Base-by-base conservation (phyloP, 2,888 invertebrate genomes). In the Chromoteleia sp. region DNA sequence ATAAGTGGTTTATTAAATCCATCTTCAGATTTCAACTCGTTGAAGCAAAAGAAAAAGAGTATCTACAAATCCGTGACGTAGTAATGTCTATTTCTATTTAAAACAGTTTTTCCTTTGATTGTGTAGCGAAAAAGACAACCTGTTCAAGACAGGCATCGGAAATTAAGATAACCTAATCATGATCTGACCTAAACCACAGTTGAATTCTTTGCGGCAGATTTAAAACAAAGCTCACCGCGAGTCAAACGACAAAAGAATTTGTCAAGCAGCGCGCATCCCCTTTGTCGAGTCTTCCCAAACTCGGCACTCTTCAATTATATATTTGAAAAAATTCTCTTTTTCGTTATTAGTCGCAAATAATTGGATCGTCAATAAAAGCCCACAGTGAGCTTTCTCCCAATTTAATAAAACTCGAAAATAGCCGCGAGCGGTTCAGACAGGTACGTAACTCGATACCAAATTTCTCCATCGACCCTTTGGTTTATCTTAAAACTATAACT, bases 401-500 rank as follows among this genome's bases (percentile, higher is more conserved):
- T 71, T 71, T 48, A 61, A 71, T 71, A 71, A 61, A 59, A 19
- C 43, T 41, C 19, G 29, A 52, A 71, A 71, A 71, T 52, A 71
- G 41, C 52, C 61, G 25, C 41, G 19, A 71, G 52, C 52, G 41
- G 15, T 48, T 50, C 25, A 36, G 50, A 50, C 25, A 58, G 59
- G 58, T 70, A 48, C 21, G 48, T 48, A 70, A 48, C 29, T 48
- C 48, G 70, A 41, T 58, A 56, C 36, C 58, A 48, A 33, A 67
- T 29, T 70, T 50, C 59, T 50, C n/a, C n/a, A n/a, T 33, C 14
- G 25, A 48, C 10, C 58, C 29, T 70, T 36, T 39, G 59, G 59
- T 50, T 70, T 39, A 39, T 29, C 6, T 70, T 50, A 36, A 39
- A 70, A 36, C 29, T 59, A 25, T 1, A 58, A 21, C n/a, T n/a